Percentiles rank a stretch among this genome's conserved stretches.
phyloP scores from a whole-genome alignment of 2,888 invertebrate species.

The Leptogaster cylindrica region DNA sequence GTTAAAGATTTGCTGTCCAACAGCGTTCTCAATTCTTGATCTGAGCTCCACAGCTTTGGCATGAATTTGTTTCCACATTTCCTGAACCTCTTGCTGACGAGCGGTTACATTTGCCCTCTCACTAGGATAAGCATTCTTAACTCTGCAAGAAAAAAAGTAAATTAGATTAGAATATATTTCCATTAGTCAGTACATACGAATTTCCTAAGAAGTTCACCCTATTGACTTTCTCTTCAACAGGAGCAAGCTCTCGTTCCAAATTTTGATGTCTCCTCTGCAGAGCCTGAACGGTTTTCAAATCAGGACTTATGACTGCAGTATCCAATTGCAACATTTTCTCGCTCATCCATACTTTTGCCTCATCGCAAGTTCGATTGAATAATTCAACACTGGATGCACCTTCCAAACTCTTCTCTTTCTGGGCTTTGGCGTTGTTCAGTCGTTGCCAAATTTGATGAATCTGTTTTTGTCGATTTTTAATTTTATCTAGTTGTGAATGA shows the following conservation, averaged over 20 bases:
- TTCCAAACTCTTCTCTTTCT: slow-evolving; percentile 89
- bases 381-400: slow-evolving; percentile 92
- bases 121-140: slow-evolving; percentile 89
- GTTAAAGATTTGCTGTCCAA: slow-evolving; percentile 84
- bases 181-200: slow-evolving; percentile 69
- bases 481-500: slow-evolving; percentile 86
- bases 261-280: slow-evolving; percentile 91
- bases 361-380: slow-evolving; percentile 94
- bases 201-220: slow-evolving; percentile 87
- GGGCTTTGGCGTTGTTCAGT: slow-evolving; percentile 82
- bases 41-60: slow-evolving; percentile 84
- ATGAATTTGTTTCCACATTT: slow-evolving; percentile 87
- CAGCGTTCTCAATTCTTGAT: slow-evolving; percentile 87
- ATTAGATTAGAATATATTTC: background rate
- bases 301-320: slow-evolving; percentile 77
- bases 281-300: slow-evolving; percentile 89
- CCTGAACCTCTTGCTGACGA: slow-evolving; percentile 83
- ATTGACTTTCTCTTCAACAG: slow-evolving; percentile 91
- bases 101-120: slow-evolving; percentile 85
- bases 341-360: slow-evolving; percentile 96
- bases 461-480: slow-evolving; percentile 77
- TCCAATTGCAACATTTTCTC: slow-evolving; percentile 94
- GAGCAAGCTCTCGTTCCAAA: slow-evolving; percentile 91
- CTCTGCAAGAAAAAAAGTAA: slow-evolving; percentile 63
- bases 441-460: slow-evolving; percentile 89